Conservation (phyloP, 2,113 vertebrate genomes). For the Malurus melanocephalus region DNA sequence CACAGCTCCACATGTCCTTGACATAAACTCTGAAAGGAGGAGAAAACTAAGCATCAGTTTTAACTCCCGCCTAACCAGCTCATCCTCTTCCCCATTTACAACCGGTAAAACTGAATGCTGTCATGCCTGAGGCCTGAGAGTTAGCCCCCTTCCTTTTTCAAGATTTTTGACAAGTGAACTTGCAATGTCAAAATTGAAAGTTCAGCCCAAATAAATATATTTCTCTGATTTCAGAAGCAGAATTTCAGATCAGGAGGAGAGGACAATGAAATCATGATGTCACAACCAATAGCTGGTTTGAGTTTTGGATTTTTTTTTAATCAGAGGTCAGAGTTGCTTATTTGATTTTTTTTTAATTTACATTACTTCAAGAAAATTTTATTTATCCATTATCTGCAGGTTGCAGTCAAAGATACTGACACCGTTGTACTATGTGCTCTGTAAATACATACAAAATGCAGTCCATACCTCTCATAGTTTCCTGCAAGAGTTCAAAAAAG, state of each 20-base stretch:
- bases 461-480: neutral
- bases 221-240: neutral
- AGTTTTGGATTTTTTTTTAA: neutral
- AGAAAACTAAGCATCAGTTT: neutral
- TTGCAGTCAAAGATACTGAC: neutral
- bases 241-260: neutral
- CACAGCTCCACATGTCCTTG: neutral
- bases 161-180: neutral
- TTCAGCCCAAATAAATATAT: neutral
- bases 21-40: neutral
- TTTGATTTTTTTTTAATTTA: neutral
- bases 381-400: neutral
- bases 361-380: neutral
- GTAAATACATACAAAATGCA: neutral
- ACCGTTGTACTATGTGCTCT: fast-evolving
- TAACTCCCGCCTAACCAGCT: neutral
- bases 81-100: neutral
- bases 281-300: neutral
- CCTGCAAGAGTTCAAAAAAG: neutral
- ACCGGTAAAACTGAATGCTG: neutral
- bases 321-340: neutral
- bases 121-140: fast-evolving
- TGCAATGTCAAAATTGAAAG: neutral
- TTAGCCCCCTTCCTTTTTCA: neutral
- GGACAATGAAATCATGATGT: neutral